Conservation (phyloP, 1,140 invertebrate genomes). For the Leptopilina boulardi region DNA sequence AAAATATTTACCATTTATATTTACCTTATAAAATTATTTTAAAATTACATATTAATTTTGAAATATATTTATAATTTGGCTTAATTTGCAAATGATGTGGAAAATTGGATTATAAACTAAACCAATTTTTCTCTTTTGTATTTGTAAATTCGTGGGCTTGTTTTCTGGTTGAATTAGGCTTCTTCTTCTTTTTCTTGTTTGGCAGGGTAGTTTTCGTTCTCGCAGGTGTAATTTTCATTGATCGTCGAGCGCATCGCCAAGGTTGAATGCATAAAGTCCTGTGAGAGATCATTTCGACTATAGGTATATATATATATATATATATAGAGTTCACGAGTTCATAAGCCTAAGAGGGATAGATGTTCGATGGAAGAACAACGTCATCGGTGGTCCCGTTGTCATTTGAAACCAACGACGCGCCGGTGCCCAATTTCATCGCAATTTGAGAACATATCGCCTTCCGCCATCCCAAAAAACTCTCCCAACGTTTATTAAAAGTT, state of each 20-base stretch:
- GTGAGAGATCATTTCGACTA: constrained; percentile 7
- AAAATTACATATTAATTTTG: neutral
- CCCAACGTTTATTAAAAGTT: constrained; percentile 54
- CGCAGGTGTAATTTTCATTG: constrained; percentile 29
- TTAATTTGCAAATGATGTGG: constrained; percentile 2
- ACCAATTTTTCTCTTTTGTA: neutral
- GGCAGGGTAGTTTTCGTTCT: constrained; percentile 21
- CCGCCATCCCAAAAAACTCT: constrained; percentile 48
- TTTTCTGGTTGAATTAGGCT: constrained; percentile 1
- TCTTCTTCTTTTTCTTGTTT: neutral
- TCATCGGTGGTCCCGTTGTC: constrained; percentile 73
- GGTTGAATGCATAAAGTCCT: neutral
- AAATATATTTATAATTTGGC: neutral
- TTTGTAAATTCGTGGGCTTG: neutral
- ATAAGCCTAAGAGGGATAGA: constrained; percentile 41
- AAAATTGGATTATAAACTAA: neutral
- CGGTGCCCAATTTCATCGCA: constrained; percentile 75
- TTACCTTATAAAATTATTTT: neutral
- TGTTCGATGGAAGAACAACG: constrained; percentile 61
- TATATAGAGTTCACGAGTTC: constrained; percentile 25
- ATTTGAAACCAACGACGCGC: constrained; percentile 70
- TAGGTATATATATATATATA: no score
- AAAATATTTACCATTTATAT: no score
- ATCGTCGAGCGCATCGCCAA: neutral
- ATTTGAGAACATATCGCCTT: constrained; percentile 73